Evolutionary conservation across 2,113 vertebrate genomes (phyloP), one percentile per base, ranked within the genome.

Genomic region (Tylochromis polylepis): DNA sequence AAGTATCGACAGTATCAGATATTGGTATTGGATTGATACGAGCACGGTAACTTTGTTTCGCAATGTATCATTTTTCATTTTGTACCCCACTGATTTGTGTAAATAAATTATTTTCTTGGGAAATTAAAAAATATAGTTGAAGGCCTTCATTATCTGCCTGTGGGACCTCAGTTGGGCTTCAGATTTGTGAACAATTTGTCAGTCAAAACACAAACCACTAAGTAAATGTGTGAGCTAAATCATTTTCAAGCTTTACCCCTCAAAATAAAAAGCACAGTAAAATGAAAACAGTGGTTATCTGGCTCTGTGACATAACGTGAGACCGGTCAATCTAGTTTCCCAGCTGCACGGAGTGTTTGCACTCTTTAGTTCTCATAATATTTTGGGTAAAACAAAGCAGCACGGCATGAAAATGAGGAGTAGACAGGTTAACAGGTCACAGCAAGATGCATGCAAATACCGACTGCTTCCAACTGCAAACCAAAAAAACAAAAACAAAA

Each of bases 361-460:
- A 12, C 36, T 67, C 14, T 78, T 82, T 59, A n/a, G 3, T 11
- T 89, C 20, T 79, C 82, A 86, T 85, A 87, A 87, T 95, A 90
- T 96, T 96, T 93, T 87, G 75, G 92, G 91, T 82, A 46, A 89
- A 95, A 96, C 93, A 95, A 79, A 84, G 29, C n/a, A 58, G 43
- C n/a, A 12, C 1, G 16, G 11, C 65, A 41, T 51, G 31, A 43
- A 9, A 24, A 72, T 20, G 41, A 72, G 24, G n/a, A 1, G 43
- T 51, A 51, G 8, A 53, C 20, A 46, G 22, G 46, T 83, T 53
- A 22, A 55, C 65, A 46, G 24, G 11, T 72, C 57, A 29, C 15
- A 38, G 5, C 10, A 22, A 6, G 11, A 58, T 59, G 49, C 41
- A 49, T 14, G 24, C 31, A 11, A 72, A 72, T 57, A 36, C 31